Evolutionary conservation across 2,888 invertebrate genomes (phyloP).

Genomic region (Ypsolopha scabrella): DNA sequence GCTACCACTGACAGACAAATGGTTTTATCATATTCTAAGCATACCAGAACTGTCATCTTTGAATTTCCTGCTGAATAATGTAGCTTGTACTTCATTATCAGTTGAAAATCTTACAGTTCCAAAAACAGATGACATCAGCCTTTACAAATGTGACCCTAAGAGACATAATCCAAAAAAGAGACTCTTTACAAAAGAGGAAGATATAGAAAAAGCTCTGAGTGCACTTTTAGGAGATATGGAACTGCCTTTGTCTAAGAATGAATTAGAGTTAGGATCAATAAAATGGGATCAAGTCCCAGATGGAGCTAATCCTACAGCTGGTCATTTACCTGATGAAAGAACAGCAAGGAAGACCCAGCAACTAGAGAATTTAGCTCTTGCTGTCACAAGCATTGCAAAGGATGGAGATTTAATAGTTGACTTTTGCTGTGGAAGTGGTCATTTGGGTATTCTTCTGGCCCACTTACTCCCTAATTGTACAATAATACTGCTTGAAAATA

Average conservation of each 20-base stretch:
- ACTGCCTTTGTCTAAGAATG: constrained; percentile 36
- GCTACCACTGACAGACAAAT: constrained; percentile 73
- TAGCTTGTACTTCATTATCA: constrained; percentile 14
- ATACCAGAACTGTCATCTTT: constrained; percentile 24
- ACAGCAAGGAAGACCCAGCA: constrained; percentile 86
- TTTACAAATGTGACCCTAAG: constrained; percentile 84
- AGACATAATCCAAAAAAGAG: constrained; percentile 80
- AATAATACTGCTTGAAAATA: constrained; percentile 90
- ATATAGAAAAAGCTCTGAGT: constrained; percentile 74
- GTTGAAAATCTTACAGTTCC: constrained; percentile 44
- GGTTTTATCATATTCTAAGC: constrained; percentile 63
- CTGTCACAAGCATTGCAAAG: constrained; percentile 78
- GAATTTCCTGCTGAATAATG: constrained; percentile 15
- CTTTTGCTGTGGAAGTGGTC: constrained; percentile 95
- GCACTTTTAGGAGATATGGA: constrained; percentile 50
- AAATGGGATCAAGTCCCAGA: constrained; percentile 81
- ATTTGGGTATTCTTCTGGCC: constrained; percentile 89
- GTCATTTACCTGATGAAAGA: constrained; percentile 81
- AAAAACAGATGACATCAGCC: constrained; percentile 69
- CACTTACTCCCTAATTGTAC: constrained; percentile 81
- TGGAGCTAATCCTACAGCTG: constrained; percentile 81
- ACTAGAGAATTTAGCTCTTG: constrained; percentile 84
- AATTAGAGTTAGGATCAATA: constrained; percentile 32
- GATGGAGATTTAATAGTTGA: constrained; percentile 84
- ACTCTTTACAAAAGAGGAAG: constrained; percentile 80